These are phyloP conservation scores for Boleophthalmus pectinirostris DNA, from an alignment of 2,113 vertebrate species.

Conservation along the genomic window DNA sequence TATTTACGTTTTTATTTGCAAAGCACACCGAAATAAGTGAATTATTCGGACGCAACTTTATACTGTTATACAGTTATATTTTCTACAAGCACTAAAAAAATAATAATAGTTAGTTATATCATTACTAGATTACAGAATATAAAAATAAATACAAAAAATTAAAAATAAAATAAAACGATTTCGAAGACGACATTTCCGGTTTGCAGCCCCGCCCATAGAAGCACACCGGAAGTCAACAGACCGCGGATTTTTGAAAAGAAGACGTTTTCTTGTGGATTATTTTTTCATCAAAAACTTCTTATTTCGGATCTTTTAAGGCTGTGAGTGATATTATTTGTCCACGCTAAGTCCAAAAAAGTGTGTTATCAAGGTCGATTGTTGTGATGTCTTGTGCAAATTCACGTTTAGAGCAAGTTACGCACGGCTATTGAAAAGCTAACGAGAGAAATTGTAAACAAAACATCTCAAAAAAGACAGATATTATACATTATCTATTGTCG, in stretches of 20 bases:
- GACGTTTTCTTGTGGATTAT: neutral
- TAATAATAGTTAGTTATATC: neutral
- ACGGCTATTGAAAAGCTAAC: neutral
- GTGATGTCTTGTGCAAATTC: neutral
- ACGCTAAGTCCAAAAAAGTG: fast-evolving
- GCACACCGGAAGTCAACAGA: constrained; percentile 6
- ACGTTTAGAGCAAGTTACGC: neutral
- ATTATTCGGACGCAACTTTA: neutral
- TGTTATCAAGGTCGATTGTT: neutral
- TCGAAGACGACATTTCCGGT: constrained; percentile 50
- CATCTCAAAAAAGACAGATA: neutral
- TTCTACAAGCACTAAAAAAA: neutral
- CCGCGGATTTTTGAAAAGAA: constrained; percentile 66
- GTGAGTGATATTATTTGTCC: constrained; percentile 27
- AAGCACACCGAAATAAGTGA: neutral
- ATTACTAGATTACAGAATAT: neutral
- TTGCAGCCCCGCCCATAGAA: neutral
- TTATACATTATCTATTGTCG: neutral
- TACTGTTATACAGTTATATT: too few species aligned
- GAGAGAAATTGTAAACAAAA: neutral
- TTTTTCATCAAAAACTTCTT: too few species aligned
- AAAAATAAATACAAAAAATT: neutral
- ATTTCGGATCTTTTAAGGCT: too few species aligned
- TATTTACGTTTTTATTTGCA: neutral
- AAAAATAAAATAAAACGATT: neutral